Base-by-base conservation (phyloP, 2,888 invertebrate genomes). In the Drosophila recens region DNA sequence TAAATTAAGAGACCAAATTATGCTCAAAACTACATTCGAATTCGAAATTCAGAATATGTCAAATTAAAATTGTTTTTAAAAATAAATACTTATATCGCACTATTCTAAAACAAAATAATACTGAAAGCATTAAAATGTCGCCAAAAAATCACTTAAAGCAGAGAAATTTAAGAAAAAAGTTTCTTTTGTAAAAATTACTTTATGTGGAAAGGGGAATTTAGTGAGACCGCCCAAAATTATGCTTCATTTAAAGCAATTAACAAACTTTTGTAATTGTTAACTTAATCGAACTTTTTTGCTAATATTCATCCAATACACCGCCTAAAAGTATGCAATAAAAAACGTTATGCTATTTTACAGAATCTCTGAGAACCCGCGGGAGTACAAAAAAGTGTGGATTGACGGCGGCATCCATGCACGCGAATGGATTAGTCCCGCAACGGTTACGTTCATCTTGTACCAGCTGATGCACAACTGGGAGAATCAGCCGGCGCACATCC, bases 351-450 rank as follows among this genome's bases (percentile, higher is more conserved):
- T 40, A 23, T 15, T 13, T 75, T 73, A 0, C 57, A 94, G 95
- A 86, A 95, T 96, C 75, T 96, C 96, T 1, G 96, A 96, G 72
- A 90, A 92, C 56, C 96, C 96, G 0, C 93, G 94, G 0, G 93
- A 93, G 4, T 95, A 95, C 59, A 93, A 93, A n/a, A 95, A 95
- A 3, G 93, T 96, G 1, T 96, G 96, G 96, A 92, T 96, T 43
- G 96, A 96, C 81, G 96, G 95, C 0, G 95, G 97, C 10, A 97
- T 97, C 63, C 97, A 97, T 87, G 96, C 97, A 0, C 94, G 98
- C 30, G 98, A 98, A 93, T 98, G 97, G 97, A 96, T 97, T 82
- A 95, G 96, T 45, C 95, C 96, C 0, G 96, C 97, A 0, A 94
- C 95, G 0, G 96, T 96, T 3, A 96, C 97, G 0, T 97, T 95